Conservation (phyloP, 2,113 vertebrate genomes). For the Terrapene triunguis region DNA sequence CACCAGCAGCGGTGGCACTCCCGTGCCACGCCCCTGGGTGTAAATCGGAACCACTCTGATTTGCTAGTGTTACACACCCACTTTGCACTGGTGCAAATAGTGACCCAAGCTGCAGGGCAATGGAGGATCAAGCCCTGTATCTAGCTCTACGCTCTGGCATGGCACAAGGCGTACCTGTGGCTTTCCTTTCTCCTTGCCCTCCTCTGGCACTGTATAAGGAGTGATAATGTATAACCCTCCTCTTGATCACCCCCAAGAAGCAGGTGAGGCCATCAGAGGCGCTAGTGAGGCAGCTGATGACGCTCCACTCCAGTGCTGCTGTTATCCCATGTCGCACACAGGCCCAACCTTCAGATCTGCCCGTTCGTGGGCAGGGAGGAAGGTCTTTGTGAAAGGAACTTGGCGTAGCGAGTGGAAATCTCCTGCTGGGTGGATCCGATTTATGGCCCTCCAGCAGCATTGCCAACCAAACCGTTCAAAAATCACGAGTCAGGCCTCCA, state of each 20-base stretch:
- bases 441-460: background rate
- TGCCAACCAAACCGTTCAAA: background rate
- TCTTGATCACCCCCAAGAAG: background rate
- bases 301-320: background rate
- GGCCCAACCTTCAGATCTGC: fast-evolving
- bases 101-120: background rate
- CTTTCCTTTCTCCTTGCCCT: background rate
- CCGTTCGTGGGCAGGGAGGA: background rate
- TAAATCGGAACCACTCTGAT: background rate
- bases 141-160: background rate
- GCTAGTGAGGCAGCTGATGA: background rate
- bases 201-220: background rate
- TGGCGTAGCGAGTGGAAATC: background rate
- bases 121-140: background rate
- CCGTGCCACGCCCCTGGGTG: background rate
- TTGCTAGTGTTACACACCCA: background rate
- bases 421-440: background rate
- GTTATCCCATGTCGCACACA: background rate
- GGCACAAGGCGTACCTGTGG: background rate
- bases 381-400: background rate
- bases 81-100: fast-evolving
- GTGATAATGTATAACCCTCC: background rate
- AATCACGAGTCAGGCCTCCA: background rate
- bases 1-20: background rate
- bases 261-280: background rate